Conservation (phyloP, 1,140 invertebrate genomes). For the Drosophila dunni region DNA sequence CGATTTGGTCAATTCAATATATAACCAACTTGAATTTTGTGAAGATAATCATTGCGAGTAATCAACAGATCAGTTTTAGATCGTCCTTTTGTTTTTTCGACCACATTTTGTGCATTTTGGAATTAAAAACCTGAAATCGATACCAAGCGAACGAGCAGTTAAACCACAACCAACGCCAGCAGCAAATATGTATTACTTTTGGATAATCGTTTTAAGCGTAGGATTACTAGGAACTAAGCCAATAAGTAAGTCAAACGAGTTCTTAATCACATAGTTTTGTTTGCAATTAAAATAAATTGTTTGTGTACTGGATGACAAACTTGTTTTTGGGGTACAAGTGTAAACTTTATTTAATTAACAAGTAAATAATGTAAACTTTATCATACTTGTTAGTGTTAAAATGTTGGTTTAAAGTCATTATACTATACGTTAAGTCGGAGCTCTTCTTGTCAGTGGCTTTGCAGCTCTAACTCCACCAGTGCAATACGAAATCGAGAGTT, state of each 20-base stretch:
- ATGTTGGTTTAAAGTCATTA: too few species aligned
- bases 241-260: slow-evolving; percentile 72
- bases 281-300: background rate
- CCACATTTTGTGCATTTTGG: slow-evolving; percentile 30
- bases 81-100: slow-evolving; percentile 20
- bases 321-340: background rate
- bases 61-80: slow-evolving; percentile 28
- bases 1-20: slow-evolving; percentile 52
- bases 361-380: too few species aligned
- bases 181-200: slow-evolving; percentile 78
- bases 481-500: background rate
- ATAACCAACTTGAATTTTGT: slow-evolving; percentile 54
- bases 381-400: too few species aligned
- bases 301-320: background rate
- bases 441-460: too few species aligned
- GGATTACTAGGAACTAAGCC: slow-evolving; percentile 77
- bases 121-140: slow-evolving; percentile 22
- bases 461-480: background rate
- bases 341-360: background rate
- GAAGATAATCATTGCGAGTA: slow-evolving; percentile 66
- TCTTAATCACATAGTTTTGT: background rate
- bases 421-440: too few species aligned
- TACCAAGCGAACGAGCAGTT: background rate
- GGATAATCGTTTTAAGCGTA: slow-evolving; percentile 83
- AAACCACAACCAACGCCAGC: slow-evolving; percentile 20